Conservation (phyloP, 2,113 vertebrate species). For the Proteles cristata region DNA sequence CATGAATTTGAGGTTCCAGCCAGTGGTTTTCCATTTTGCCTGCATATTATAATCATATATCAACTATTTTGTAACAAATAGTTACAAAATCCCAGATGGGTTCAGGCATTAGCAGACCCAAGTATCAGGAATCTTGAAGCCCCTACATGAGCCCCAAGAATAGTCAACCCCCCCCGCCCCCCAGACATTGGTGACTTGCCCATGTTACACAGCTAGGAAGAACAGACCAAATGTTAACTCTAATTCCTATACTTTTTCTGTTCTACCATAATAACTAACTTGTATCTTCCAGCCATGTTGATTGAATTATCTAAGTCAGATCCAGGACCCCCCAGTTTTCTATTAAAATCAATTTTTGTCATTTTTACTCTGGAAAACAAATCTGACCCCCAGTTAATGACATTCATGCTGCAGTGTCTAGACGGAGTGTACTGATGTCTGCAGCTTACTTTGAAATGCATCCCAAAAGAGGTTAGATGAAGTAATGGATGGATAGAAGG, state of each 20-base stretch:
- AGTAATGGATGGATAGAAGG: not conserved
- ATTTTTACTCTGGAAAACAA: not conserved
- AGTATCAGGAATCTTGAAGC: not conserved
- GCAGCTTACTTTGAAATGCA: not conserved
- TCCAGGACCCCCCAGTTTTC: not conserved
- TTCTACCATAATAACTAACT: not conserved
- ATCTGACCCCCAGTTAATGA: not conserved
- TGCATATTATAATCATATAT: not conserved
- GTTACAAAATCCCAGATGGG: not conserved
- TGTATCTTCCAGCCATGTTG: not conserved
- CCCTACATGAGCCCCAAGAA: not conserved
- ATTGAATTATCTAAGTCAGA: not conserved
- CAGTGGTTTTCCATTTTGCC: not conserved
- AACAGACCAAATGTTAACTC: not conserved
- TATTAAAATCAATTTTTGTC: not conserved
- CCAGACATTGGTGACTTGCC: not conserved
- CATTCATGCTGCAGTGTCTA: not conserved
- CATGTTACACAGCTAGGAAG: not conserved
- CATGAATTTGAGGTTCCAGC: not conserved
- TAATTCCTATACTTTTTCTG: not conserved
- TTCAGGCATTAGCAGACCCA: not conserved
- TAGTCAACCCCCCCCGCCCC: not conserved
- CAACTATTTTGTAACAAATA: not conserved
- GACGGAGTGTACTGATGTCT: not conserved
- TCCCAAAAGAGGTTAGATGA: not conserved